These are phyloP conservation scores for Halictus quadricinctus DNA, from an alignment of 2,888 invertebrate species.

Conservation along the genomic window DNA sequence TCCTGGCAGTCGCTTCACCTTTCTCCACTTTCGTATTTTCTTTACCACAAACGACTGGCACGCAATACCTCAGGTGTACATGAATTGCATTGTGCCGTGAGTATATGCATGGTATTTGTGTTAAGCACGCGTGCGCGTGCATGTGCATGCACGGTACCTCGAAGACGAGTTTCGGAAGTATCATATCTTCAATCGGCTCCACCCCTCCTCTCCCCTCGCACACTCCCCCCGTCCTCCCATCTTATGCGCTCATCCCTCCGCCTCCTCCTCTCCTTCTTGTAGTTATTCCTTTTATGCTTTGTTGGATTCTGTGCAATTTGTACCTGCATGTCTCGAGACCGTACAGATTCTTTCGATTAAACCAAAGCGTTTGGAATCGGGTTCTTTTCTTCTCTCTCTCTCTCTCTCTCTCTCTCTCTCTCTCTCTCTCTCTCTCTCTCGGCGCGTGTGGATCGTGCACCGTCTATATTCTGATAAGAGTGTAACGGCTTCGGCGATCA, in stretches of 20 bases:
- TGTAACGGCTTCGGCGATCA: not conserved
- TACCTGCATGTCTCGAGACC: conserved; percentile 9
- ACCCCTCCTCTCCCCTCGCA: not conserved
- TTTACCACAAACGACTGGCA: conserved; percentile 54
- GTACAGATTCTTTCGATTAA: conserved; percentile 9
- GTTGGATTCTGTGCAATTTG: conserved; percentile 25
- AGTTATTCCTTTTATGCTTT: conserved; percentile 3
- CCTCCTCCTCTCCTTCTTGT: not conserved
- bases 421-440: not conserved
- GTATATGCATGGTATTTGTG: conserved; percentile 46
- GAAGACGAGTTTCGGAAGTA: conserved; percentile 32
- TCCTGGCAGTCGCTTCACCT: conserved; percentile 24
- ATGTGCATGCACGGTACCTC: conserved; percentile 24
- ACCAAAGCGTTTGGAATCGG: conserved; percentile 14
- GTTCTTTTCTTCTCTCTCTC: not conserved
- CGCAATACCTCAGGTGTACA: conserved; percentile 55
- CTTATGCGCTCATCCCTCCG: not conserved
- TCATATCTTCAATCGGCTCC: conserved; percentile 21
- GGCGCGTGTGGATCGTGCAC: not conserved
- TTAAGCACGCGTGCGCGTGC: conserved; percentile 40
- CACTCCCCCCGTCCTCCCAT: not conserved
- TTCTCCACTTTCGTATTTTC: conserved; percentile 47
- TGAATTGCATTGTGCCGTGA: conserved; percentile 51
- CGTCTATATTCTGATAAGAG: not conserved
- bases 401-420: not conserved